A percentile compares a stretch with the other conserved stretches of the same genome.
These are phyloP conservation scores for Drosophila yooni DNA, from an alignment of 2,888 invertebrate genomes.

Conservation along the genomic window DNA sequence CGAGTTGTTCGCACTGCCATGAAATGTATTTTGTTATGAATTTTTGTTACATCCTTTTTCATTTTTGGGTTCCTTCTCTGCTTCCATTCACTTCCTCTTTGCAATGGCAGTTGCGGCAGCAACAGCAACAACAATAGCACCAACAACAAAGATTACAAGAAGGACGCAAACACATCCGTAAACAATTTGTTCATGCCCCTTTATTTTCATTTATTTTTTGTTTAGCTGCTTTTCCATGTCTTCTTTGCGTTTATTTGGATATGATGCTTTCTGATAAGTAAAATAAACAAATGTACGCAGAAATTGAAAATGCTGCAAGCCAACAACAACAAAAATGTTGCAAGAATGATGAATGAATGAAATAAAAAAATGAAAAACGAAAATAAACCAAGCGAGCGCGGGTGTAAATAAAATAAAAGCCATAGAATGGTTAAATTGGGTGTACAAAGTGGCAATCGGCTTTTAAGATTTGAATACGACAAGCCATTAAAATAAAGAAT, in stretches of 20 bases:
- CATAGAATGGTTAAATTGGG: constrained; percentile 32
- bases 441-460: constrained; percentile 27
- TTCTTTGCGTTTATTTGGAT: constrained; percentile 65
- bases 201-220: constrained; percentile 35
- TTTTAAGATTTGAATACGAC: constrained; percentile 22
- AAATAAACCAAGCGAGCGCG: constrained; percentile 15
- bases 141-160: constrained; percentile 57
- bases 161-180: constrained; percentile 79
- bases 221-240: constrained; percentile 37
- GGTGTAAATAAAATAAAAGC: constrained; percentile 38
- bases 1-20: constrained; percentile 67
- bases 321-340: constrained; percentile 20
- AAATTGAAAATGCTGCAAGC: constrained; percentile 66
- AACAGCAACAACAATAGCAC: constrained; percentile 13
- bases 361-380: constrained; percentile 5
- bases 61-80: constrained; percentile 36
- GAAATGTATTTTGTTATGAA: constrained; percentile 79
- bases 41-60: constrained; percentile 73
- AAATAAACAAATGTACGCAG: constrained; percentile 71
- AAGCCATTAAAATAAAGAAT: constrained; percentile 30
- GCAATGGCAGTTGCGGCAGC: constrained; percentile 35
- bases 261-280: constrained; percentile 66
- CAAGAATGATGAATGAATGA: constrained; percentile 22
- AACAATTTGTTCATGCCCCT: constrained; percentile 76
- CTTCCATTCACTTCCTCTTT: constrained; percentile 46